Evolutionary conservation across 2,888 invertebrate genomes (phyloP).

Genomic region (Mesochorus sp.): DNA sequence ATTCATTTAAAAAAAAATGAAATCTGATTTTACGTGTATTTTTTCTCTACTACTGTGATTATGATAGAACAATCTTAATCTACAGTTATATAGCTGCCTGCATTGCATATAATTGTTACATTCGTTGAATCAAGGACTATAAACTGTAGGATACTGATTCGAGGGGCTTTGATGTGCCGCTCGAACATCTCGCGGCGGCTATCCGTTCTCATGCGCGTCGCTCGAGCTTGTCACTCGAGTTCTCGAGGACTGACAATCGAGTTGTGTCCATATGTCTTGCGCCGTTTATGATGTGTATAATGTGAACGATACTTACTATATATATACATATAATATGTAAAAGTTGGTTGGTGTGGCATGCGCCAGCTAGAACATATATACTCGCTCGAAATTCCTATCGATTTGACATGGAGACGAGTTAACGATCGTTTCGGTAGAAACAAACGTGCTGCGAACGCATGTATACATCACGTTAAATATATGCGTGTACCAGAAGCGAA

Average conservation of each 20-base stretch:
- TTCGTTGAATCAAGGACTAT: too few species aligned
- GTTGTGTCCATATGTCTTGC: constrained; percentile 73
- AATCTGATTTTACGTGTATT: too few species aligned
- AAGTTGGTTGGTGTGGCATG: constrained; percentile 2
- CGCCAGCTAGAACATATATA: not conserved
- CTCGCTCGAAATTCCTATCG: not conserved
- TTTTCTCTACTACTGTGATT: too few species aligned
- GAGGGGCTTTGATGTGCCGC: constrained; percentile 79
- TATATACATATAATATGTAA: too few species aligned
- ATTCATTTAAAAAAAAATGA: too few species aligned
- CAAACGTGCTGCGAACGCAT: not conserved
- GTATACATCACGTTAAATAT: not conserved
- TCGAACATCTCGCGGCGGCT: constrained; percentile 66
- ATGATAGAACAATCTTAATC: too few species aligned
- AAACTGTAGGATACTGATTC: too few species aligned
- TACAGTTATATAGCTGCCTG: too few species aligned
- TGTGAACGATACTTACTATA: constrained; percentile 4
- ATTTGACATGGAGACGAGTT: not conserved
- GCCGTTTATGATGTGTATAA: constrained; percentile 51
- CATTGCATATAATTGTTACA: too few species aligned
- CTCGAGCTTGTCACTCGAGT: constrained; percentile 78
- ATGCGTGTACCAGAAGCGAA: not conserved
- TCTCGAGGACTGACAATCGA: constrained; percentile 75
- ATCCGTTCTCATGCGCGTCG: constrained; percentile 73
- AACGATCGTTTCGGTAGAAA: not conserved